Conservation (phyloP, 2,113 vertebrate genomes). For the Anthoscopus minutus region DNA sequence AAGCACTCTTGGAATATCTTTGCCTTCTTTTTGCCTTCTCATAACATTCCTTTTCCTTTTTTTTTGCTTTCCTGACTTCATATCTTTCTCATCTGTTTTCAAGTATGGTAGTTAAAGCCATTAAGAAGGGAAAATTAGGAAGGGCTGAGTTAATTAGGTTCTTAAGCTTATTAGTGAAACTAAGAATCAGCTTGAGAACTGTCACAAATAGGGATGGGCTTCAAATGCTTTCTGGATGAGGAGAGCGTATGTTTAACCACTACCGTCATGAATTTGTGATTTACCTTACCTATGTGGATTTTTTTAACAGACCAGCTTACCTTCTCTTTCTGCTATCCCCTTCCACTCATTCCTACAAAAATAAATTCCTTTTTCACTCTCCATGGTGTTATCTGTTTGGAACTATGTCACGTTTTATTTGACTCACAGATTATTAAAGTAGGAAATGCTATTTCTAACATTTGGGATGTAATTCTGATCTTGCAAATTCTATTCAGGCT, state of each 20-base stretch:
- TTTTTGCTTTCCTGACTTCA: background rate
- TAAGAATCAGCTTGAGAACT: background rate
- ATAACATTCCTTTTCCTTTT: background rate
- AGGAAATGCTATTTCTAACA: background rate
- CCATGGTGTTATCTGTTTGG: background rate
- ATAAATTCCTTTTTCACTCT: background rate
- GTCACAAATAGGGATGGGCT: background rate
- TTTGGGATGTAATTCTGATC: background rate
- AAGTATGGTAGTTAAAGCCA: background rate
- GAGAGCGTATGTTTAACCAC: background rate
- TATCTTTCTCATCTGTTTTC: background rate
- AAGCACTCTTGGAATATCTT: background rate
- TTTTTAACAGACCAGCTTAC: background rate
- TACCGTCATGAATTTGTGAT: background rate
- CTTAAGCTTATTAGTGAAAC: background rate
- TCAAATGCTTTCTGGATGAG: background rate
- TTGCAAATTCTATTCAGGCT: background rate
- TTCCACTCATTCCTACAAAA: background rate
- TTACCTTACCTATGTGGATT: background rate
- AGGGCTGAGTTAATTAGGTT: background rate
- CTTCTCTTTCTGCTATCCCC: background rate
- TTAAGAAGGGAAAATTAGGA: background rate
- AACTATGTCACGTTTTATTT: background rate
- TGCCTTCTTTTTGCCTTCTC: background rate
- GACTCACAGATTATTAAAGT: background rate